phyloP scores from a whole-genome alignment of 2,888 invertebrate species.

The Notodonta ziczac region DNA sequence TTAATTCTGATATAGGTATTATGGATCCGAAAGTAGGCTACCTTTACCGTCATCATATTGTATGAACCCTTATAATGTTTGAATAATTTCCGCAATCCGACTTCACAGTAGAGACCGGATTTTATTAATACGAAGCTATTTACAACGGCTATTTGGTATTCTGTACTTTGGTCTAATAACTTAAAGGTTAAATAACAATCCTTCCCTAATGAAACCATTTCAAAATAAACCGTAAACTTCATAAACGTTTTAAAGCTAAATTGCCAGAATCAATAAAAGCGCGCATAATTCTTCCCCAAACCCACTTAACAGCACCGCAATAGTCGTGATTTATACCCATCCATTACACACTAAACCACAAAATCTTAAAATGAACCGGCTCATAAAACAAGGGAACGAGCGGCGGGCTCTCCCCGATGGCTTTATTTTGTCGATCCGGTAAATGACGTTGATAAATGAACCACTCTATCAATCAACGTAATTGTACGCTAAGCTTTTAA shows the following conservation, averaged over 20 bases:
- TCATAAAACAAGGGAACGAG: constrained; percentile 48
- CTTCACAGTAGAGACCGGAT: background rate
- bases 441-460: constrained; percentile 64
- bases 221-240: background rate
- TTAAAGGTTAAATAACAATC: background rate
- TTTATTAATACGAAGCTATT: background rate
- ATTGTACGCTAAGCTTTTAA: constrained; percentile 51
- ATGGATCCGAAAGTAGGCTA: background rate
- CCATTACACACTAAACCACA: constrained; percentile 43
- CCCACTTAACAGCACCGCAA: constrained; percentile 18
- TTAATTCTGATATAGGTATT: background rate
- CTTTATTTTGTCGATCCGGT: constrained; percentile 57
- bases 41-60: background rate
- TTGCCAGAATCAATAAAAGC: constrained; percentile 7
- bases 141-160: no score
- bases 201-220: background rate
- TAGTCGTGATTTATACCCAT: constrained; percentile 40
- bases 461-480: constrained; percentile 62
- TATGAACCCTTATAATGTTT: background rate
- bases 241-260: background rate
- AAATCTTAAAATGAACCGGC: constrained; percentile 48
- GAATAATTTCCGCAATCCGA: background rate
- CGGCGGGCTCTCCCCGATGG: constrained; percentile 28
- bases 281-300: constrained; percentile 10
- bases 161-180: no score